Evolutionary conservation across 92 coral and sea anemone species (phyloP).

Genomic region (Porites lobata): DNA sequence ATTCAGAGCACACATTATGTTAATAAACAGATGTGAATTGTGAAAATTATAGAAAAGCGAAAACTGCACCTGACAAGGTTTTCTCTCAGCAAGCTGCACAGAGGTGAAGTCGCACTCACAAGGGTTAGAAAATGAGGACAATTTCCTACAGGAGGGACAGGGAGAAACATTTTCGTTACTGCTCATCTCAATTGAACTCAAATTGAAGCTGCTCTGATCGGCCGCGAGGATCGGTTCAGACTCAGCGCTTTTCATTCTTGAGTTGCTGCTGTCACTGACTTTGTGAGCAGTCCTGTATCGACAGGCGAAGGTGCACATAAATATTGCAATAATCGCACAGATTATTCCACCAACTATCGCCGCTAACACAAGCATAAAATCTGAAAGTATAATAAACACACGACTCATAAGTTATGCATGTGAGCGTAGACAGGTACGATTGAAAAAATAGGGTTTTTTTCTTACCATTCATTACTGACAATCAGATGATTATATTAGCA

Average conservation of each 20-base stretch:
- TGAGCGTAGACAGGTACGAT: neutral
- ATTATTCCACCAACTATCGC: conserved; percentile 29
- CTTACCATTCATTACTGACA: conserved; percentile 17
- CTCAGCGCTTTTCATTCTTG: conserved; percentile 18
- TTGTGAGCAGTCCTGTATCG: conserved; percentile 1
- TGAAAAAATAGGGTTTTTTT: neutral
- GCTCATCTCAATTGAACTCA: neutral
- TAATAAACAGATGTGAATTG: conserved; percentile 72
- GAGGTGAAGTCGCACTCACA: conserved; percentile 58
- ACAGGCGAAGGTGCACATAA: conserved; percentile 17
- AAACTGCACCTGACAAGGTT: conserved; percentile 88
- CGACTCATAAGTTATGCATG: neutral
- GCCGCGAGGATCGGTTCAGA: conserved; percentile 17
- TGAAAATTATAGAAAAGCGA: conserved; percentile 82
- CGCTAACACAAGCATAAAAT: conserved; percentile 7
- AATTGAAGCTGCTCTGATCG: neutral
- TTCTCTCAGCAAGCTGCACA: conserved; percentile 4
- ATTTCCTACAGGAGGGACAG: conserved; percentile 61
- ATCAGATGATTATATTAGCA: neutral
- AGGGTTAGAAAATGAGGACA: conserved; percentile 61
- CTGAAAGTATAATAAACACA: conserved; percentile 6
- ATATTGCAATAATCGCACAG: conserved; percentile 17
- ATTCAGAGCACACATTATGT: conserved; percentile 88
- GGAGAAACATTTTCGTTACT: conserved; percentile 40
- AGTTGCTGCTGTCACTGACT: neutral